Percentiles rank a stretch among this genome's conserved stretches.
Evolutionary conservation across 2,797 vertebrate genomes (phyloP).

Genomic region (Perdix hodgsoniae): DNA sequence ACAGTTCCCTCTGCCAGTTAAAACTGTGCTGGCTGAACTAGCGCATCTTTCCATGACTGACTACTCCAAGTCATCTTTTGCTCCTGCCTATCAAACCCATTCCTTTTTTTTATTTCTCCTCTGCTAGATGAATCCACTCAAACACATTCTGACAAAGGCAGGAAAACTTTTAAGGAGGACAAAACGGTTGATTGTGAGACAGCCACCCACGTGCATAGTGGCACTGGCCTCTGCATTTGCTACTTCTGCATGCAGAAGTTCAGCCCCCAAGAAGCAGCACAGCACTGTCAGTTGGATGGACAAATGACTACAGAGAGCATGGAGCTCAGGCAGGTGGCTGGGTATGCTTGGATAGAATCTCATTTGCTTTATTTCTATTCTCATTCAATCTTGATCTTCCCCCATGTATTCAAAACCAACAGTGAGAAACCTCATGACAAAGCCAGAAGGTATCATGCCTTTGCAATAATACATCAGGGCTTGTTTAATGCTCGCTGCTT

Average conservation of each 20-base stretch:
- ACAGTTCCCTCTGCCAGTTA: neutral
- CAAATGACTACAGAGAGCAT: neutral
- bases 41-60: fast-evolving
- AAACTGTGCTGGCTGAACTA: neutral
- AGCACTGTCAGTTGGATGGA: neutral
- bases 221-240: neutral
- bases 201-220: neutral
- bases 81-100: neutral
- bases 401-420: neutral
- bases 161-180: neutral
- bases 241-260: neutral
- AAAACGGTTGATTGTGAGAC: neutral
- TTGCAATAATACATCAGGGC: neutral
- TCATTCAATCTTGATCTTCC: neutral
- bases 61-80: neutral
- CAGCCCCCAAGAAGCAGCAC: neutral
- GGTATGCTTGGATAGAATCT: neutral
- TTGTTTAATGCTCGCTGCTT: fast-evolving
- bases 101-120: neutral
- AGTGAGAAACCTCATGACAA: neutral
- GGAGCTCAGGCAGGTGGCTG: neutral
- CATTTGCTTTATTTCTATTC: neutral
- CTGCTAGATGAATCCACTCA: neutral
- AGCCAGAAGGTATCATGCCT: neutral
- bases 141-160: neutral